These are phyloP conservation scores for Xiphophorus maculatus DNA, from an alignment of 2,113 vertebrate genomes.

Conservation along the genomic window DNA sequence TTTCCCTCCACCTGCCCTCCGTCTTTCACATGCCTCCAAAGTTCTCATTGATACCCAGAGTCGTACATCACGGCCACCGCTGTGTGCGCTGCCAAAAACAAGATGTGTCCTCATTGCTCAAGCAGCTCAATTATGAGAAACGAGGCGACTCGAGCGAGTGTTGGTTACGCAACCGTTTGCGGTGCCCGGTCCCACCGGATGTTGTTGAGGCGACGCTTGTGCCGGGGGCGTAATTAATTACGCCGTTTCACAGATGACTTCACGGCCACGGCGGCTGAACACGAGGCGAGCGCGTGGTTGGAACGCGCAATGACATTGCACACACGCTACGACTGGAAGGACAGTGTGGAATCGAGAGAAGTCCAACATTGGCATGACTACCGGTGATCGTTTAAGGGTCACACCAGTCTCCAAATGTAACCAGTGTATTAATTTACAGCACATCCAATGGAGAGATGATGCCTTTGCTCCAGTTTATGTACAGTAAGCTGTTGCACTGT, in stretches of 20 bases:
- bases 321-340: not conserved
- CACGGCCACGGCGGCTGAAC: constrained; percentile 36
- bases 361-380: not conserved
- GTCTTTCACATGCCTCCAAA: not conserved
- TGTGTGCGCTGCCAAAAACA: constrained; percentile 33
- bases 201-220: constrained; percentile 55
- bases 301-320: constrained; percentile 24
- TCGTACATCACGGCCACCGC: constrained; percentile 7
- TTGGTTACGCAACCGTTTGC: constrained; percentile 63
- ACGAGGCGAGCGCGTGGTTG: constrained; percentile 34
- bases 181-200: constrained; percentile 56
- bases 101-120: constrained; percentile 49
- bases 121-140: constrained; percentile 48
- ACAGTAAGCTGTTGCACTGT: constrained; percentile 21
- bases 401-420: constrained; percentile 25
- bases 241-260: constrained; percentile 69
- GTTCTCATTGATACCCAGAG: constrained; percentile 39
- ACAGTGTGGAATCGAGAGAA: not conserved
- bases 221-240: constrained; percentile 58
- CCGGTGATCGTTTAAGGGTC: not conserved
- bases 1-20: not conserved
- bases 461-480: constrained; percentile 49
- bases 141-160: constrained; percentile 37
- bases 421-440: constrained; percentile 40
- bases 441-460: constrained; percentile 39